Conservation (phyloP, 2,113 vertebrate genomes). For the Thunnus thynnus region DNA sequence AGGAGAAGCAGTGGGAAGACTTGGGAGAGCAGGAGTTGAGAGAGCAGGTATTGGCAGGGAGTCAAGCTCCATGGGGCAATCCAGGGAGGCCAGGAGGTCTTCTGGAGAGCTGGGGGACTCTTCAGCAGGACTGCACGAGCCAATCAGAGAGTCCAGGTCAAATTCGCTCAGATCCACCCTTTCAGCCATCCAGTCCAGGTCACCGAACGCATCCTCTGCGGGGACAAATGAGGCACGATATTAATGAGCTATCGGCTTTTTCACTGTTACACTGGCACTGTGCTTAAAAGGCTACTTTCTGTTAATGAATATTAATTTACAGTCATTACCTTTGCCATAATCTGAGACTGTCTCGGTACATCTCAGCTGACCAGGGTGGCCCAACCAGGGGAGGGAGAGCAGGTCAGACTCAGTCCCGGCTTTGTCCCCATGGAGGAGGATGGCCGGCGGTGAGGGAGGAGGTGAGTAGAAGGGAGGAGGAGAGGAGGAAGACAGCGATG, state of each 20-base stretch:
- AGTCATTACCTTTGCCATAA: conserved; percentile 88
- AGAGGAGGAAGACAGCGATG: conserved; percentile 73
- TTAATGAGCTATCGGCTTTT: neutral
- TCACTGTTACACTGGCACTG: neutral
- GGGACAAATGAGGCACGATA: accelerated
- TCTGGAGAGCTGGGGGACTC: conserved; percentile 87
- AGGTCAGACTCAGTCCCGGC: conserved; percentile 63
- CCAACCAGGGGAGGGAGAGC: conserved; percentile 87
- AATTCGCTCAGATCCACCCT: conserved; percentile 93
- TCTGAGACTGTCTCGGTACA: conserved; percentile 71
- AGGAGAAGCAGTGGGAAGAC: conserved; percentile 28
- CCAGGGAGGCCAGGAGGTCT: conserved; percentile 84
- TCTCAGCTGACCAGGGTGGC: conserved; percentile 85
- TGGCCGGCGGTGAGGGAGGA: conserved; percentile 62
- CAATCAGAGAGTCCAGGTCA: conserved; percentile 91
- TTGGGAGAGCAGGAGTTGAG: conserved; percentile 24
- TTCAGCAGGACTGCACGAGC: conserved; percentile 87
- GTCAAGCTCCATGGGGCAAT: conserved; percentile 78
- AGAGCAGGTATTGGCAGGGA: conserved; percentile 58
- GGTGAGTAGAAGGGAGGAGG: conserved; percentile 77
- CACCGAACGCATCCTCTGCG: conserved; percentile 89
- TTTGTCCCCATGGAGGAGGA: conserved; percentile 74
- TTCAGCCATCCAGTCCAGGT: conserved; percentile 97
- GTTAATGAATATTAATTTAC: neutral
- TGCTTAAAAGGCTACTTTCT: neutral